These are phyloP conservation scores for Astur gentilis DNA, from an alignment of 2,113 vertebrate genomes.

Conservation along the genomic window DNA sequence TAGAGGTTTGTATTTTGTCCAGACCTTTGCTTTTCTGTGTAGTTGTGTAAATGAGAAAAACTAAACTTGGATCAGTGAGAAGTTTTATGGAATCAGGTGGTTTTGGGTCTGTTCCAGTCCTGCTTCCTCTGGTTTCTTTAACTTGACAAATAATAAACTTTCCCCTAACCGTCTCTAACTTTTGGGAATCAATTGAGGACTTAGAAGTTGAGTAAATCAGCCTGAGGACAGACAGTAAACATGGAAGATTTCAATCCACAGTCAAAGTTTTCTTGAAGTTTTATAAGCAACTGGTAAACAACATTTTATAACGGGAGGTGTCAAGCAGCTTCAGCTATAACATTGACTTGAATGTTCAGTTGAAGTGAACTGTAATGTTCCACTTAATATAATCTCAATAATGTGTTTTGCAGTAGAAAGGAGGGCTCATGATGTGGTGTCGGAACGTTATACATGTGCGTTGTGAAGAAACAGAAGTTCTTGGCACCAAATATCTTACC, in stretches of 20 bases:
- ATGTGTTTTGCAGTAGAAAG: conserved; percentile 21
- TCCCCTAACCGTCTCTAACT: not conserved
- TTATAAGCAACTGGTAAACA: conserved; percentile 6
- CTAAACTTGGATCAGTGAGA: not conserved
- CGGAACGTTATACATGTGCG: not conserved
- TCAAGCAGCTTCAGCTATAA: not conserved
- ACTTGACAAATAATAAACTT: not conserved
- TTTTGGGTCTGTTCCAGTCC: not conserved
- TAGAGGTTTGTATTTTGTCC: not conserved
- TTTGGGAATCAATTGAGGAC: not conserved
- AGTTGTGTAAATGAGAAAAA: not conserved
- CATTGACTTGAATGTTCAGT: not conserved
- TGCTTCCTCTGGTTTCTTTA: not conserved
- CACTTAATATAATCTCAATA: conserved; percentile 15
- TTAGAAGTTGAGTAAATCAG: not conserved
- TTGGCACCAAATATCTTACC: not conserved
- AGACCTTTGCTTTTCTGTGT: not conserved
- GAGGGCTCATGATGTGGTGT: not conserved
- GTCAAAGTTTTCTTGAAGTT: not conserved
- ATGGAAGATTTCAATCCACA: not conserved
- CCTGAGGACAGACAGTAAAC: not conserved
- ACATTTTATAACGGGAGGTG: not conserved
- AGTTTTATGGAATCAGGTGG: not conserved
- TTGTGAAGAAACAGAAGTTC: not conserved
- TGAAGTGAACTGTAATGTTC: not conserved